Evolutionary conservation across 2,113 vertebrate species (phyloP), one percentile per base, ranked within the genome.

Genomic region (Phalacrocorax carbo): DNA sequence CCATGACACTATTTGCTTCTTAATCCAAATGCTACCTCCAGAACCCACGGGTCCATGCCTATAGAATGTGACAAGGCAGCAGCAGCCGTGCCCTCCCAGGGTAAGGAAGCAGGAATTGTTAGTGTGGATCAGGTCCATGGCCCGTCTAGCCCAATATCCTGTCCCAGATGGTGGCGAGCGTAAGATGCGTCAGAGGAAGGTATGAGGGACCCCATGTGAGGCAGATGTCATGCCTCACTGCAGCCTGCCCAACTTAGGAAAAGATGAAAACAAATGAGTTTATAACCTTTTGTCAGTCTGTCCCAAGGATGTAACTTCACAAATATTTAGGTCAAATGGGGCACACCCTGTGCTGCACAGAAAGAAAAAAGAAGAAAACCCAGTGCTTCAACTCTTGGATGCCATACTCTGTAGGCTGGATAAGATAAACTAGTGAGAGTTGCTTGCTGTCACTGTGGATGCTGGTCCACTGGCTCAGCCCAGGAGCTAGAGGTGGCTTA

Each of bases 211-310:
- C 49, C 58, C 49, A 10, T 4, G 3, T 34, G 55, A 95, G 92
- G 76, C 86, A 81, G 72, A 95, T 82, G 70, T 51, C 80, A 54
- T 42, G 70, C 44, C 75, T 91, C 13, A 0, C 66, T 73, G 54
- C 84, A 80, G 93, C 84, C 69, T 55, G 80, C 51, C 60, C 0
- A 1, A 17, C 86, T 65, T 61, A 86, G 78, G 84, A 42, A 89
- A 87, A 93, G 94, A 95, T 95, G 78, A 81, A 86, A 97, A 96
- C 93, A 96, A 98, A 97, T 97, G 97, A 88, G 81, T 97, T 98
- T 98, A 98, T 98, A 96, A 97, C 98, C 98, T 96, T 93, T 86
- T 92, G 96, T 96, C 96, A 93, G 97, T 94, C 94, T 97, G 95
- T 82, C 86, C 92, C 95, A 93, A 96, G 95, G 94, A 96, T 97